These are phyloP conservation scores for mouse (Mus musculus) DNA, from an alignment of 2,113 vertebrate species.

Conservation along the genomic window DNA sequence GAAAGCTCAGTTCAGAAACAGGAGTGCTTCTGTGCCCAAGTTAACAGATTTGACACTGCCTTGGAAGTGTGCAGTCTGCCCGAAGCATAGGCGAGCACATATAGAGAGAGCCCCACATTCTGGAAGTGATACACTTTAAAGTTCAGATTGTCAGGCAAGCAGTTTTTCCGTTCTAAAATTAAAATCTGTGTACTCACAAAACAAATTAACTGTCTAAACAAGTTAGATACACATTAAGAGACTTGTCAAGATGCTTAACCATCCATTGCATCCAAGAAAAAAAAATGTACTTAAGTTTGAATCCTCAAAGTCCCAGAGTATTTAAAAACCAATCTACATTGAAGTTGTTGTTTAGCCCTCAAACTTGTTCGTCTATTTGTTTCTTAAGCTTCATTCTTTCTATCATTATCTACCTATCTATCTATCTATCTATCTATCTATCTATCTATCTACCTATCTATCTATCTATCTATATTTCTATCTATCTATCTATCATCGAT, in stretches of 20 bases:
- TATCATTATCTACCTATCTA: background rate
- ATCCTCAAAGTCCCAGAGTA: slow-evolving; percentile 38
- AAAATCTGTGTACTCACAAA: background rate
- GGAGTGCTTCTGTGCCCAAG: background rate
- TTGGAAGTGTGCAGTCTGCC: background rate
- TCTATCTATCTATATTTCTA: background rate
- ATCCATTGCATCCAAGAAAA: slow-evolving; percentile 23
- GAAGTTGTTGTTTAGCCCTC: background rate
- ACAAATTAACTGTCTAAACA: slow-evolving; percentile 6
- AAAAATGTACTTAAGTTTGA: slow-evolving; percentile 13
- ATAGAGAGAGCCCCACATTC: background rate
- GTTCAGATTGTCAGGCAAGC: background rate
- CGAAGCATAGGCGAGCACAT: background rate
- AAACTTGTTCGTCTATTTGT: background rate
- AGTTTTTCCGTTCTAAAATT: slow-evolving; percentile 16
- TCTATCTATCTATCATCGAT: background rate
- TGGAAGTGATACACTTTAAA: background rate
- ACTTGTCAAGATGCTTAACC: background rate
- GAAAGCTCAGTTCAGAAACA: slow-evolving; percentile 31
- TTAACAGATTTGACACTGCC: background rate
- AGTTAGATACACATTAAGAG: background rate
- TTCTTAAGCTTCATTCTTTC: background rate
- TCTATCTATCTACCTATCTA: background rate
- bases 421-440: background rate
- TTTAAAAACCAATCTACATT: background rate